These are phyloP conservation scores for Spondyliosoma cantharus DNA, from an alignment of 2,797 vertebrate species.

Conservation along the genomic window DNA sequence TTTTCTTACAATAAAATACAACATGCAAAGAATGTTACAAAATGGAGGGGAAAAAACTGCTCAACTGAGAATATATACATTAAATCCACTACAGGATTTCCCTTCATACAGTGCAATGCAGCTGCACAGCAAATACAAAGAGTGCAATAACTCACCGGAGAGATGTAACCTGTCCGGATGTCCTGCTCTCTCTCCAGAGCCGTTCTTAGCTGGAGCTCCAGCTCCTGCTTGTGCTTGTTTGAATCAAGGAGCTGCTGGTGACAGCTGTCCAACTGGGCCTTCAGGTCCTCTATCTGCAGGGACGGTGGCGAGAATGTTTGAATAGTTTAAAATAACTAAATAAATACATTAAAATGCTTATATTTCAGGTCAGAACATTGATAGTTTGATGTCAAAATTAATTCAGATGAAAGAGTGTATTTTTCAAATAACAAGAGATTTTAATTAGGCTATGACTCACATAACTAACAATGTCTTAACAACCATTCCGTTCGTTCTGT, in stretches of 20 bases:
- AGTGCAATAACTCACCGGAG: constrained; percentile 81
- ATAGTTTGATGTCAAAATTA: neutral
- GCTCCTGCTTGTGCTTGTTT: constrained; percentile 84
- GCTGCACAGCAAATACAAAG: constrained; percentile 3
- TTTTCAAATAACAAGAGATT: neutral
- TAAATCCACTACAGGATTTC: constrained; percentile 9
- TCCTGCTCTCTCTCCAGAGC: constrained; percentile 85
- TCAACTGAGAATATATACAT: constrained; percentile 19
- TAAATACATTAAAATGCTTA: neutral
- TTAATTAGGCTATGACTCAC: neutral
- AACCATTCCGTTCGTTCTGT: neutral
- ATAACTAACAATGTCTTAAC: neutral
- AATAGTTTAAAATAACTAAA: neutral
- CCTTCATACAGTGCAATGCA: constrained; percentile 12
- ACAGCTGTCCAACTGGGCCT: constrained; percentile 84
- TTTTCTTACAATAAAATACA: constrained; percentile 72
- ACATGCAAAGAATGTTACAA: constrained; percentile 86
- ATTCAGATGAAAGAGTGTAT: neutral
- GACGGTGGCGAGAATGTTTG: neutral
- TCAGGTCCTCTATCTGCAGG: constrained; percentile 86
- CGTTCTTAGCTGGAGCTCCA: constrained; percentile 84
- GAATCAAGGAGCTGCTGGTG: constrained; percentile 86
- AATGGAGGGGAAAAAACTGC: constrained; percentile 67
- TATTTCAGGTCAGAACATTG: neutral
- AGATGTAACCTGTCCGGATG: constrained; percentile 85